Percentiles rank a stretch among this genome's conserved stretches.
Conservation (phyloP, 2,797 vertebrate species). For the Falco concolor region DNA sequence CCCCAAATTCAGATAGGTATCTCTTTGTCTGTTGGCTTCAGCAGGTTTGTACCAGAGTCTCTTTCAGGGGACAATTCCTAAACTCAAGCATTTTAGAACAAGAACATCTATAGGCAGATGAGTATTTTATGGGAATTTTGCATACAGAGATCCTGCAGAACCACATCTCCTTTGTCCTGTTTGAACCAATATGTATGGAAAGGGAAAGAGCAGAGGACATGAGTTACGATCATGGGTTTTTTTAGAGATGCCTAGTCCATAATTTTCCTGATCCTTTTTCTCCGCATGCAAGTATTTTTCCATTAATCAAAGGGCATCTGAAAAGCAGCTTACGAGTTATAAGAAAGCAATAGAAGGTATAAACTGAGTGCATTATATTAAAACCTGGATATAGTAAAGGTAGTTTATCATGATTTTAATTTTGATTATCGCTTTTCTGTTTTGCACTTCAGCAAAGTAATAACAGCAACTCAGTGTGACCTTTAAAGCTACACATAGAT, state of each 20-base stretch:
- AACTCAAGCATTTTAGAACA: not conserved
- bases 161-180: not conserved
- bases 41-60: not conserved
- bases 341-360: not conserved
- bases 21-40: not conserved
- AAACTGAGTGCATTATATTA: not conserved
- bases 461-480: not conserved
- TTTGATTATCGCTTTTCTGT: not conserved
- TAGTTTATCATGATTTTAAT: not conserved
- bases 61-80: not conserved
- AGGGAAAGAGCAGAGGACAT: not conserved
- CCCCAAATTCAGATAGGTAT: not conserved
- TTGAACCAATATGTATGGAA: not conserved
- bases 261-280: not conserved
- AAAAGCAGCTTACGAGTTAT: not conserved
- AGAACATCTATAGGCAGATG: not conserved
- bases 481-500: not conserved
- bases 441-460: not conserved
- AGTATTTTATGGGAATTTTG: not conserved
- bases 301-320: not conserved
- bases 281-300: not conserved
- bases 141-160: not conserved
- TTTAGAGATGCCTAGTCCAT: not conserved
- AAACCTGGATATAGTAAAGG: not conserved
- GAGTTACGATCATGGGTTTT: not conserved